phyloP scores from a whole-genome alignment of 2,888 invertebrate species.

The Acanthopleura granulata region DNA sequence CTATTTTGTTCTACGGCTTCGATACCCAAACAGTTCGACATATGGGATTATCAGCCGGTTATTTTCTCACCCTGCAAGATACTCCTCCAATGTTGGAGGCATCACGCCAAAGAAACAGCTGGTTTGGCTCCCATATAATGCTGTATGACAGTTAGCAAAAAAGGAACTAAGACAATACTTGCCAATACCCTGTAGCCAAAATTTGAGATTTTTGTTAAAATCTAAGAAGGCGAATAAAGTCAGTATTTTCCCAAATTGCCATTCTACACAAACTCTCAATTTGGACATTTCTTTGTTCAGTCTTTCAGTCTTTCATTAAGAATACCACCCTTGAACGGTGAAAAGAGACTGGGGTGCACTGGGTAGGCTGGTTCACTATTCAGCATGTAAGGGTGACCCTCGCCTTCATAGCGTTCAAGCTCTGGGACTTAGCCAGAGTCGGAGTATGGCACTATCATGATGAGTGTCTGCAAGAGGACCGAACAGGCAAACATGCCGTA shows the following conservation, averaged over 20 bases:
- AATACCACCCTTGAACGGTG: conserved; percentile 24
- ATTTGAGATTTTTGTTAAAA: too few relatives aligned
- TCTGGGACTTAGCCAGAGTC: conserved; percentile 17
- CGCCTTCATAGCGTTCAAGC: neutral
- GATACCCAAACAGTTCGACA: too few relatives aligned
- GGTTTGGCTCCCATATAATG: too few relatives aligned
- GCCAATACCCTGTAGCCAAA: too few relatives aligned
- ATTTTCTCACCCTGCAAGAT: too few relatives aligned
- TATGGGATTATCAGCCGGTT: too few relatives aligned
- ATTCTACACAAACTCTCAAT: conserved; percentile 27
- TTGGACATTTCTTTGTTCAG: conserved; percentile 30
- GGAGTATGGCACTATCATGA: conserved; percentile 24
- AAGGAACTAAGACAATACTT: too few relatives aligned
- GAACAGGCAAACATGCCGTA: conserved; percentile 28
- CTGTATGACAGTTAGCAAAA: too few relatives aligned
- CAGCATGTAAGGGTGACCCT: conserved; percentile 20
- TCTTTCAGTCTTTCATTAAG: conserved; percentile 19
- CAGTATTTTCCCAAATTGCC: conserved; percentile 23
- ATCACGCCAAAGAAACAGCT: too few relatives aligned
- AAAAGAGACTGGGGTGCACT: conserved; percentile 15
- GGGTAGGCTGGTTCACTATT: conserved; percentile 29
- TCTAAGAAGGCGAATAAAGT: too few relatives aligned
- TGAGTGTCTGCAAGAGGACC: conserved; percentile 25
- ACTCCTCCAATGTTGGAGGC: too few relatives aligned
- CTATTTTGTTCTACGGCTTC: too few relatives aligned